Conservation (phyloP, 2,113 vertebrate species). For the Electrona antarctica region DNA sequence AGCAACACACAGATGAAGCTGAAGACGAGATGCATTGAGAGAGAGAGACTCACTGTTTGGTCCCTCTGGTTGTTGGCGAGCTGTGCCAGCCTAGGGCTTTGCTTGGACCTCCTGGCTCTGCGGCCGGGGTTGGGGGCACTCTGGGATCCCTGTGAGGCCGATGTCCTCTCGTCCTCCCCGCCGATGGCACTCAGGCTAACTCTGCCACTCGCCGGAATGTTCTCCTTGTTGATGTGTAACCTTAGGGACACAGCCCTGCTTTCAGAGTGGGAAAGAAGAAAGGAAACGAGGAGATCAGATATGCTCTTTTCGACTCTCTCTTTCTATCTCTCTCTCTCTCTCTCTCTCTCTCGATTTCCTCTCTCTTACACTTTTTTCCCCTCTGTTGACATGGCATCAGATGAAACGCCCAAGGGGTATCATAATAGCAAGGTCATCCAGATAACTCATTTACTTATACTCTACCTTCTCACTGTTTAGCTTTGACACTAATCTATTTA, state of each 20-base stretch:
- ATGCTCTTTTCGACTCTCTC: constrained; percentile 22
- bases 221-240: constrained; percentile 89
- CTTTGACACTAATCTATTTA: constrained; percentile 66
- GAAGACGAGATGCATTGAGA: too few relatives aligned
- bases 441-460: constrained; percentile 48
- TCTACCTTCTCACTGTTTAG: constrained; percentile 51
- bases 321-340: constrained; percentile 8
- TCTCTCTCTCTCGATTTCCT: background rate
- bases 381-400: constrained; percentile 2
- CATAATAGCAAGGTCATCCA: constrained; percentile 35
- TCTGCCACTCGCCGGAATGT: constrained; percentile 82
- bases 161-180: constrained; percentile 74
- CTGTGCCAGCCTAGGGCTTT: constrained; percentile 80
- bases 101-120: constrained; percentile 84
- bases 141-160: constrained; percentile 54
- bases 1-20: background rate
- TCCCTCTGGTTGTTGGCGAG: constrained; percentile 82
- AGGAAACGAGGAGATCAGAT: constrained; percentile 29
- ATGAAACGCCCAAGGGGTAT: constrained; percentile 20
- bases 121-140: constrained; percentile 66
- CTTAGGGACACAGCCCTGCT: constrained; percentile 61
- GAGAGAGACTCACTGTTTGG: constrained; percentile 80
- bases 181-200: constrained; percentile 73
- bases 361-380: constrained; percentile 2
- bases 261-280: constrained; percentile 26